These are phyloP conservation scores for Zygaena filipendulae DNA, from an alignment of 2,888 invertebrate species.

Conservation along the genomic window DNA sequence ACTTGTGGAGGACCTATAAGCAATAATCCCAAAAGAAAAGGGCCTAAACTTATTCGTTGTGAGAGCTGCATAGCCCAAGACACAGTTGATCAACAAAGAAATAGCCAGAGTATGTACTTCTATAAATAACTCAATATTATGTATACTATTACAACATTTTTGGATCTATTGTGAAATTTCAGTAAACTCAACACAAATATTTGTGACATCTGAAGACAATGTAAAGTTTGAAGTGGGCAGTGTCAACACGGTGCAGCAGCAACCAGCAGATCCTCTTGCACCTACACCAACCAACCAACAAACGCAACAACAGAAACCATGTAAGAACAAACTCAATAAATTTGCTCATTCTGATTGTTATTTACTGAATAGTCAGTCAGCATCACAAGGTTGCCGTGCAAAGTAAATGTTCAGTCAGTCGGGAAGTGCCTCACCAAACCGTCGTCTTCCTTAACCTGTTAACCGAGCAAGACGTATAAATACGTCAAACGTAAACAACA, in stretches of 20 bases:
- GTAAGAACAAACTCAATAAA: conserved; percentile 23
- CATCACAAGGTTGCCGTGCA: too few species aligned
- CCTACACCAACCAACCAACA: conserved; percentile 34
- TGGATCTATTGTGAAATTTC: conserved; percentile 15
- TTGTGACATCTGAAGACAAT: conserved; percentile 73
- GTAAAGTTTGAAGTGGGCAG: conserved; percentile 69
- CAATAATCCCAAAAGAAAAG: conserved; percentile 70
- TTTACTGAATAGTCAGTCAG: too few species aligned
- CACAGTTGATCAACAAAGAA: conserved; percentile 52
- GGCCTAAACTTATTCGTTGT: conserved; percentile 71
- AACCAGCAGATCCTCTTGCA: conserved; percentile 35
- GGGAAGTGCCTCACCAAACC: too few species aligned
- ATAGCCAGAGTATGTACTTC: conserved; percentile 45
- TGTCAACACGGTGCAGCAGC: conserved; percentile 39
- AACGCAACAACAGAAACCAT: conserved; percentile 38
- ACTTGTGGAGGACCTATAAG: conserved; percentile 68
- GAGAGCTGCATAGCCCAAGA: conserved; percentile 72
- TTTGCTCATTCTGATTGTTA: too few species aligned
- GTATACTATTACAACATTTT: neutral
- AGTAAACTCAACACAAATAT: conserved; percentile 69
- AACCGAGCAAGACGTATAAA: conserved; percentile 5
- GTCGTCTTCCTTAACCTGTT: conserved; percentile 4
- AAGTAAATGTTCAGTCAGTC: too few species aligned
- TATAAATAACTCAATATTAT: neutral
- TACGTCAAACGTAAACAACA: conserved; percentile 6